These are phyloP conservation scores for Acanthurus leucopareius DNA, from an alignment of 2,797 vertebrate species.

Conservation along the genomic window DNA sequence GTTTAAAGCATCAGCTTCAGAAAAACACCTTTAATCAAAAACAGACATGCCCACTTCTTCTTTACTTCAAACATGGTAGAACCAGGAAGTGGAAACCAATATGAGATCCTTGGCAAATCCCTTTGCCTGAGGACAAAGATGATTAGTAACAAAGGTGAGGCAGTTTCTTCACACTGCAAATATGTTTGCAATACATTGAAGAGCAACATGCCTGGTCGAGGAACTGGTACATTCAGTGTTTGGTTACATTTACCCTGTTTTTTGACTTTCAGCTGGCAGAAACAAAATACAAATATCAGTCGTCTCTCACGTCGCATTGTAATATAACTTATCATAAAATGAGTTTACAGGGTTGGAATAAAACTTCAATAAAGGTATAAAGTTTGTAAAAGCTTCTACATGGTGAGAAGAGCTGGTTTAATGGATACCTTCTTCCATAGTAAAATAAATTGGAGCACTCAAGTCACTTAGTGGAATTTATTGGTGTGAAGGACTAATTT, in stretches of 20 bases:
- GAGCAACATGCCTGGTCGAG: neutral
- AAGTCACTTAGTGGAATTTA: too few relatives aligned
- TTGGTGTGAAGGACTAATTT: too few relatives aligned
- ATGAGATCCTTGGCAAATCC: fast-evolving
- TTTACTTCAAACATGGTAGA: slow-evolving; percentile 22
- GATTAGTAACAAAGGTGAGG: slow-evolving; percentile 21
- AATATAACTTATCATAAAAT: too few relatives aligned
- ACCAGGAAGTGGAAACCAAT: slow-evolving; percentile 41
- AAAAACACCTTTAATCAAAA: neutral
- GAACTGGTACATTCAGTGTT: neutral
- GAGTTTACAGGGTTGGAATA: too few relatives aligned
- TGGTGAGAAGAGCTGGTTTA: too few relatives aligned
- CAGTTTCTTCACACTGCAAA: neutral
- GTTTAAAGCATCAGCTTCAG: neutral
- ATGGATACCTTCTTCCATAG: too few relatives aligned
- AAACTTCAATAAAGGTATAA: too few relatives aligned
- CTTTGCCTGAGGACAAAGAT: slow-evolving; percentile 11
- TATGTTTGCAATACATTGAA: neutral
- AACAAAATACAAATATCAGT: too few relatives aligned
- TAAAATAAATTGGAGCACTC: too few relatives aligned
- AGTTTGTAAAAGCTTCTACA: too few relatives aligned
- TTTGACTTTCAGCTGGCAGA: neutral
- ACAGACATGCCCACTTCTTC: neutral
- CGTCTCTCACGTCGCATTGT: too few relatives aligned
- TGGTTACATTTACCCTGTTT: neutral